phyloP scores from a whole-genome alignment of 2,888 invertebrate genomes.

The Lasioglossum malachurum region DNA sequence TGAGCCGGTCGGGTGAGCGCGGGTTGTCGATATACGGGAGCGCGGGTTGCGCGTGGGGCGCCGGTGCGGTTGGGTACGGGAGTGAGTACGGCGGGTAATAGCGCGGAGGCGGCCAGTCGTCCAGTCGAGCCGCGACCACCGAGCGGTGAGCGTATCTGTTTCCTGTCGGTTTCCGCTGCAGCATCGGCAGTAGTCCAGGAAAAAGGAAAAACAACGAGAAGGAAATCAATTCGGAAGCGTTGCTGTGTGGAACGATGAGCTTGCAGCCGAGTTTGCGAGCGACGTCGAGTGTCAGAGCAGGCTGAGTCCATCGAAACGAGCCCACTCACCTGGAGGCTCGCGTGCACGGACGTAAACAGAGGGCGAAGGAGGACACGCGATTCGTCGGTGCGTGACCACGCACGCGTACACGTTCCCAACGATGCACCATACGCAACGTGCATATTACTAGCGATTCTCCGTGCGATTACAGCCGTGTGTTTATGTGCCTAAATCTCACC shows the following conservation, averaged over 20 bases:
- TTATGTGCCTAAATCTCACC: not conserved
- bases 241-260: constrained; percentile 27
- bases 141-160: constrained; percentile 73
- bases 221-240: not conserved
- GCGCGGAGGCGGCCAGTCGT: constrained; percentile 76
- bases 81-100: constrained; percentile 71
- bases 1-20: not conserved
- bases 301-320: constrained; percentile 5
- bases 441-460: not conserved
- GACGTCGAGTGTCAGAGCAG: constrained; percentile 12
- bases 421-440: constrained; percentile 32
- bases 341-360: constrained; percentile 52
- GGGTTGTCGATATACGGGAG: not conserved
- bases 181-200: not conserved
- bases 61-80: constrained; percentile 69
- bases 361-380: constrained; percentile 53
- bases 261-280: not conserved
- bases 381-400: constrained; percentile 55
- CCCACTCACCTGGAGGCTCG: constrained; percentile 24
- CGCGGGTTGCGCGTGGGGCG: constrained; percentile 49
- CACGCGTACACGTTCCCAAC: constrained; percentile 51
- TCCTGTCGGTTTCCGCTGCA: constrained; percentile 19
- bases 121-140: constrained; percentile 81
- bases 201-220: not conserved
- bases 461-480: constrained; percentile 31